Evolutionary conservation across 1,140 invertebrate genomes (phyloP).

Genomic region (Colletes gigas): DNA sequence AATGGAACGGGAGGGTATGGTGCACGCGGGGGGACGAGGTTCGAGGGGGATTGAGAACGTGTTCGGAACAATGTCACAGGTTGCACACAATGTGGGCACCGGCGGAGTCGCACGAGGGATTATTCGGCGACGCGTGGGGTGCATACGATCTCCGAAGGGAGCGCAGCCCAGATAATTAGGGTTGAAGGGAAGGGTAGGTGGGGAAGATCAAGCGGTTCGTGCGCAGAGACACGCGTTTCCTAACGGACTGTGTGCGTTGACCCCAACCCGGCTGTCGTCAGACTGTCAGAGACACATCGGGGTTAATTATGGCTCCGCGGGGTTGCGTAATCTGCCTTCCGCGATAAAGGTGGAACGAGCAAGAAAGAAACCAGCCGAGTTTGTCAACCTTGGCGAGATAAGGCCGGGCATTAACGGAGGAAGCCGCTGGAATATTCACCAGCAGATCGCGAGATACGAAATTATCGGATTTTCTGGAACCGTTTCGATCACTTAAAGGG

Average conservation of each 20-base stretch:
- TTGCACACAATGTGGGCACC: slow-evolving; percentile 49
- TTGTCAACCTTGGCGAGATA: background rate
- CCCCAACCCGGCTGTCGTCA: slow-evolving; percentile 41
- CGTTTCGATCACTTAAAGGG: no score
- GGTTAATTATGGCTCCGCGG: slow-evolving; percentile 48
- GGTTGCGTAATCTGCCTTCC: slow-evolving; percentile 39
- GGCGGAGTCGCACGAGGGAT: slow-evolving; percentile 41
- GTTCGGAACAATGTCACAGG: slow-evolving; percentile 53
- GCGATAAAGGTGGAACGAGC: background rate
- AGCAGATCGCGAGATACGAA: no score
- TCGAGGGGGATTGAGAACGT: slow-evolving; percentile 40
- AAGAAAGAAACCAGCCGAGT: background rate
- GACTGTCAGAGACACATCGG: slow-evolving; percentile 46
- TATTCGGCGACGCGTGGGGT: slow-evolving; percentile 44
- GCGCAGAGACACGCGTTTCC: slow-evolving; percentile 41
- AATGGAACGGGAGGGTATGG: background rate
- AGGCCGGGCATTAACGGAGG: no score
- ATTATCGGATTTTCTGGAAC: no score
- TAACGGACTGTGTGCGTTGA: slow-evolving; percentile 36
- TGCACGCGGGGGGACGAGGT: background rate
- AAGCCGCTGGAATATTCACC: no score
- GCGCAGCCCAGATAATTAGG: slow-evolving; percentile 36
- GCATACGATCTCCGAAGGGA: slow-evolving; percentile 26
- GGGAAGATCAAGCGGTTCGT: slow-evolving; percentile 18
- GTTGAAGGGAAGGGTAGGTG: background rate